Percentiles rank a stretch among this genome's conserved stretches.
Conservation (phyloP, 2,113 vertebrate genomes). For the Opisthocomus hoazin region DNA sequence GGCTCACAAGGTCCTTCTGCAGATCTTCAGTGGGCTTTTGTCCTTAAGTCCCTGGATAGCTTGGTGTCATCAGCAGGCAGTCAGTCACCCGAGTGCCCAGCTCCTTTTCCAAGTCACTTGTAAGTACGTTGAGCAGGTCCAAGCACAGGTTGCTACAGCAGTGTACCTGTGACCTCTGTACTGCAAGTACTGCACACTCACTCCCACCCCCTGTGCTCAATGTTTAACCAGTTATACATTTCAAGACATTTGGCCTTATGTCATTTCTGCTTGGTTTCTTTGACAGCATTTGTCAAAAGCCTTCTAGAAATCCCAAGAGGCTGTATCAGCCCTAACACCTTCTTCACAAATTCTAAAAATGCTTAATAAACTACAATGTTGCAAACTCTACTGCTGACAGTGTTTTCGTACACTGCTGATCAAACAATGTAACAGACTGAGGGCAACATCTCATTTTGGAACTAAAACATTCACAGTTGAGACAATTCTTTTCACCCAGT, state of each 20-base stretch:
- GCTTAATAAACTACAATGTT: not conserved
- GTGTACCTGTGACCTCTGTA: fast-evolving
- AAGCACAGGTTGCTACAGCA: not conserved
- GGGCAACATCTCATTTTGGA: not conserved
- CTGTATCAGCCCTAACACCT: not conserved
- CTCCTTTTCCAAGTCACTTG: not conserved
- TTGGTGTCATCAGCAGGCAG: not conserved
- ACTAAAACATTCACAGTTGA: not conserved
- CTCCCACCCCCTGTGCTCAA: not conserved
- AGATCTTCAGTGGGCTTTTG: not conserved
- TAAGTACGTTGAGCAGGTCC: not conserved
- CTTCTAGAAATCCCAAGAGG: not conserved
- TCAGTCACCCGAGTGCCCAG: not conserved
- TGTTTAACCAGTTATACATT: not conserved
- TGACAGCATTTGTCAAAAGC: not conserved
- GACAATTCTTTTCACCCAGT: fast-evolving
- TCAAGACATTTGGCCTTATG: not conserved
- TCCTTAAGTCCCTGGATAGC: not conserved
- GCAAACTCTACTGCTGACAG: not conserved
- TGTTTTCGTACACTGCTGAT: not conserved
- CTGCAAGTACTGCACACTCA: not conserved
- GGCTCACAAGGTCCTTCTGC: not conserved
- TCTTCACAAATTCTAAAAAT: not conserved
- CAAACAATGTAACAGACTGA: not conserved
- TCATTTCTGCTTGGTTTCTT: not conserved